phyloP scores from a whole-genome alignment of 2,888 invertebrate genomes.

The Xestia rhomboidea region DNA sequence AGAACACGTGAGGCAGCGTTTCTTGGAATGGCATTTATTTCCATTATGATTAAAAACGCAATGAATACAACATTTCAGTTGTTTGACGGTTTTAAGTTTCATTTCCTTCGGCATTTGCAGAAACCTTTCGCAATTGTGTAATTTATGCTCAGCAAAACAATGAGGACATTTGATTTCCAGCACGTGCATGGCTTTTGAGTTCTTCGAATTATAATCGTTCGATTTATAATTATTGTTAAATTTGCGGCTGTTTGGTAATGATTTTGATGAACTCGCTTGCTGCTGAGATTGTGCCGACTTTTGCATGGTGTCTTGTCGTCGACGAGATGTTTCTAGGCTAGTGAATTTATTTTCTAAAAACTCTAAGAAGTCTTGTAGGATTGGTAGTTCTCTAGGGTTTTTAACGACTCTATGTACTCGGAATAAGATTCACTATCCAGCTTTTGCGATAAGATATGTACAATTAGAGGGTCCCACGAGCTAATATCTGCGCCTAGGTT shows the following conservation, averaged over 20 bases:
- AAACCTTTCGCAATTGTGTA: too few relatives aligned
- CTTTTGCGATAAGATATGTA: neutral
- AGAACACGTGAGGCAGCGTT: too few relatives aligned
- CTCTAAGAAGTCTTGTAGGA: neutral
- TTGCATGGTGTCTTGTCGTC: too few relatives aligned
- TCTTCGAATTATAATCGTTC: neutral
- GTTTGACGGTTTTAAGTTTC: constrained; percentile 6
- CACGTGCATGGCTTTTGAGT: constrained; percentile 7
- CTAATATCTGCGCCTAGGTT: constrained; percentile 5
- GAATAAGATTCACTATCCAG: constrained; percentile 20
- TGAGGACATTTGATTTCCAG: neutral
- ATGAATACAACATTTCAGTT: neutral
- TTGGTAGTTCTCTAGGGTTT: constrained; percentile 1
- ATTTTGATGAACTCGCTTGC: too few relatives aligned
- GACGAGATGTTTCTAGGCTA: too few relatives aligned
- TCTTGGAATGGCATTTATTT: too few relatives aligned
- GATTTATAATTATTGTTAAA: neutral
- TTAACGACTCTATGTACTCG: constrained; percentile 3
- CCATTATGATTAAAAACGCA: constrained; percentile 1
- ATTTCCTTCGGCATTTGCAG: neutral
- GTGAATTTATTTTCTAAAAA: too few relatives aligned
- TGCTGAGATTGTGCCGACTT: too few relatives aligned
- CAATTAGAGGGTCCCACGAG: constrained; percentile 13
- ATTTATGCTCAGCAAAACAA: constrained; percentile 1
- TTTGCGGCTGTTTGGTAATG: too few relatives aligned